A percentile compares a stretch with the other conserved stretches of the same genome.
Conservation (phyloP, 2,888 invertebrate genomes). For the Polydrusus tereticollis region DNA sequence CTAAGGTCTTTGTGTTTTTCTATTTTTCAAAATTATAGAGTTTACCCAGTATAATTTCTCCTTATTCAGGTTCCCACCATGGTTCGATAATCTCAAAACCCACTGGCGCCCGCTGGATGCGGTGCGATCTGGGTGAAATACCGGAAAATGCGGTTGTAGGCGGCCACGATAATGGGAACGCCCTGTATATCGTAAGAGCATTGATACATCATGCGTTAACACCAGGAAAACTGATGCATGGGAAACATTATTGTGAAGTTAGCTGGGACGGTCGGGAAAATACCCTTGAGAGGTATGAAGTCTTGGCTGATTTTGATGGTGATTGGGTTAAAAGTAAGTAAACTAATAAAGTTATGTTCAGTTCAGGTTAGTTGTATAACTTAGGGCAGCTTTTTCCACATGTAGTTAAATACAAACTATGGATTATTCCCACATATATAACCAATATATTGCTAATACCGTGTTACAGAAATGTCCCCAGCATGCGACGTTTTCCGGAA, state of each 20-base stretch:
- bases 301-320: slow-evolving; percentile 16
- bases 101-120: neutral
- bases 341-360: neutral
- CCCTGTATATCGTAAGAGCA: slow-evolving; percentile 8
- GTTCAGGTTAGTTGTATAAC: neutral
- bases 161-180: neutral
- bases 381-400: no score
- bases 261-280: slow-evolving; percentile 3
- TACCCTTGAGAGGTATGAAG: slow-evolving; percentile 2
- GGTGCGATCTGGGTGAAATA: neutral
- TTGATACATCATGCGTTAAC: slow-evolving; percentile 2
- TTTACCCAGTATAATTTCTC: neutral
- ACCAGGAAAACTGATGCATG: slow-evolving; percentile 11
- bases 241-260: slow-evolving; percentile 4
- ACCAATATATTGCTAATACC: no score
- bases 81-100: neutral
- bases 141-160: slow-evolving; percentile 10
- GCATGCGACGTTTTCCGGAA: no score
- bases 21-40: no score
- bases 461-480: no score
- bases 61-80: neutral
- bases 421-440: no score
- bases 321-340: slow-evolving; percentile 24
- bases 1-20: no score
- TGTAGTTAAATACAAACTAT: no score